Percentiles rank a stretch among this genome's conserved stretches.
Evolutionary conservation across 2,888 invertebrate species (phyloP).

Genomic region (Drosophila paranaensis): DNA sequence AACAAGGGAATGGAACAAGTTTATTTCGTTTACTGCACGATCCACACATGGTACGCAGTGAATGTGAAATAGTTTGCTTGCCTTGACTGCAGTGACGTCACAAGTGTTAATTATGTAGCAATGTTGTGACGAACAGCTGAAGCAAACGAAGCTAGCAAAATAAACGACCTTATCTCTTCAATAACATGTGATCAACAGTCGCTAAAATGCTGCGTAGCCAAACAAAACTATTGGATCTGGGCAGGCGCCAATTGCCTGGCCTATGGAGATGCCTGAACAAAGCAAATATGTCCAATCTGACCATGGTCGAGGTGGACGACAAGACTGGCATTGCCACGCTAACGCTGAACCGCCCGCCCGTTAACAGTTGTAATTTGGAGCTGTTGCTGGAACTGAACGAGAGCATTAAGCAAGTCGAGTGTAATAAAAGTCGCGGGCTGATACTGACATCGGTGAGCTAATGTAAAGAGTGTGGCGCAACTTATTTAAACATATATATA

Average conservation of each 20-base stretch:
- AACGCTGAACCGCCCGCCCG: conserved; percentile 91
- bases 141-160: conserved; percentile 3
- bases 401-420: conserved; percentile 87
- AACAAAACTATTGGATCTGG: conserved; percentile 18
- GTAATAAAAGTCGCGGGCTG: conserved; percentile 88
- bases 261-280: conserved; percentile 13
- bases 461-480: too few species aligned
- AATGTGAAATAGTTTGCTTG: neutral
- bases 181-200: conserved; percentile 48
- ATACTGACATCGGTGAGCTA: conserved; percentile 90
- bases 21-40: conserved; percentile 29
- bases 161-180: conserved; percentile 19
- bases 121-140: conserved; percentile 32
- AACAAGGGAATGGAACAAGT: conserved; percentile 22
- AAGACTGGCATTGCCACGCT: conserved; percentile 90
- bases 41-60: conserved; percentile 34
- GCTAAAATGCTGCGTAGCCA: conserved; percentile 47
- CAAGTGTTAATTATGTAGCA: neutral
- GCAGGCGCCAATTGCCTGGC: conserved; percentile 11
- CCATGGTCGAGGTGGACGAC: conserved; percentile 87
- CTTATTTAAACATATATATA: neutral
- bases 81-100: conserved; percentile 33
- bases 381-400: conserved; percentile 88
- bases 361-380: conserved; percentile 92
- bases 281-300: conserved; percentile 76